These are phyloP conservation scores for Mnemiopsis leidyi DNA, from an alignment of 37 sponge, comb jelly and placozoan species.

Conservation along the genomic window DNA sequence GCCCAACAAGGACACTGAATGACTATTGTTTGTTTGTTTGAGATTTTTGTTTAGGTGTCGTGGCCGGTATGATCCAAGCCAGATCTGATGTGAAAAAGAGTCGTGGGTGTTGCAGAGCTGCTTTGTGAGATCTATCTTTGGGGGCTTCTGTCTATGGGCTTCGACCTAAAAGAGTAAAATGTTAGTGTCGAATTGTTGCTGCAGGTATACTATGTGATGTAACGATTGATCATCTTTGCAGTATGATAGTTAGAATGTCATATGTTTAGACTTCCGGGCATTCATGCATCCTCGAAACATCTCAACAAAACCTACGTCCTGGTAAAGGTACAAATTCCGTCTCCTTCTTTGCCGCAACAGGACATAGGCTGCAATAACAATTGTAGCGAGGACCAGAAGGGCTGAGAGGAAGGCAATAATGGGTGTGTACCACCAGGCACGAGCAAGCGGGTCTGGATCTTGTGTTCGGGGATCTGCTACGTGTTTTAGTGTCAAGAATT, in stretches of 20 bases:
- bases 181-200: not conserved
- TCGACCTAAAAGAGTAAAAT: constrained; percentile 7
- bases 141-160: not conserved
- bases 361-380: constrained; percentile 20
- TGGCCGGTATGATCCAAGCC: constrained; percentile 34
- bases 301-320: constrained; percentile 22
- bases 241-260: not conserved
- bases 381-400: not conserved
- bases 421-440: constrained; percentile 38
- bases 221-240: not conserved
- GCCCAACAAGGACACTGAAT: constrained; percentile 2
- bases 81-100: constrained; percentile 23
- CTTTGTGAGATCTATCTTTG: constrained; percentile 31
- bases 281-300: too few species aligned
- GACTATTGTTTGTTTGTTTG: constrained; percentile 26
- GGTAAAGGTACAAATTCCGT: not conserved
- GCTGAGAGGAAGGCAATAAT: constrained; percentile 23
- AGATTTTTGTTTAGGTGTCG: not conserved
- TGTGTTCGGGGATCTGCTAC: constrained; percentile 57
- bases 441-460: not conserved
- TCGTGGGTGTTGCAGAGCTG: constrained; percentile 16
- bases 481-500: not conserved
- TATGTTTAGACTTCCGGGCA: not conserved
- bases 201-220: not conserved
- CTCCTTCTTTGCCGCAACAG: not conserved